Conservation (phyloP, 2,113 vertebrate genomes). For the Perca fluviatilis region DNA sequence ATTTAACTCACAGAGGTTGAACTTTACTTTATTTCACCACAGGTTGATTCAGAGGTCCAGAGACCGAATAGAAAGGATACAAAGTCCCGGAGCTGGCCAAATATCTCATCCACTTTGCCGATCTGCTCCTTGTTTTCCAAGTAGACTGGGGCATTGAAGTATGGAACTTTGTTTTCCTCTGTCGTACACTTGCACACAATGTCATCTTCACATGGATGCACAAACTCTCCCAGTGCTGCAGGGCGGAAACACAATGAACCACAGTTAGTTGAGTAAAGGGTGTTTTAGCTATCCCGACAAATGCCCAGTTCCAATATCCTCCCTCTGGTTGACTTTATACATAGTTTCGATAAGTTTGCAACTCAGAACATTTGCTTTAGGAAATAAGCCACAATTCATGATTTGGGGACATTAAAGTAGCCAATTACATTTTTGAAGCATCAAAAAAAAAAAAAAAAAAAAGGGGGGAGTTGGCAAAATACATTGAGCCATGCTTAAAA, state of each 20-base stretch:
- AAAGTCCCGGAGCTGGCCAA: constrained; percentile 96
- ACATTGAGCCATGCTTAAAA: not conserved
- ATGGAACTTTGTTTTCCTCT: constrained; percentile 96
- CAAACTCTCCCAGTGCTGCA: constrained; percentile 93
- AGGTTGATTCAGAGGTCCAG: not conserved
- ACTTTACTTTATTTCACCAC: not conserved
- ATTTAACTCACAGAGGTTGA: not conserved
- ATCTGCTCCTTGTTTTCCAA: constrained; percentile 99
- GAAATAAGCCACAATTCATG: not conserved
- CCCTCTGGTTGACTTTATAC: not conserved
- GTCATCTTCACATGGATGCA: constrained; percentile 98
- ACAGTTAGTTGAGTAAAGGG: not conserved
- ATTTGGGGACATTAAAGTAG: not conserved
- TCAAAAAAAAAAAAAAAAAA: not conserved
- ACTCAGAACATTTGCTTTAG: no score
- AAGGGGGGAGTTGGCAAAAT: not conserved
- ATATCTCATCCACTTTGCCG: constrained; percentile 99
- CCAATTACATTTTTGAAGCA: not conserved
- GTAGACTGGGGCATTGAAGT: constrained; percentile 97
- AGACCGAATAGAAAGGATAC: constrained; percentile 90
- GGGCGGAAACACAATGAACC: not conserved
- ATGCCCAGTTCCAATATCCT: not conserved
- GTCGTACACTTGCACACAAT: constrained; percentile 95
- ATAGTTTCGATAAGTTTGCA: not conserved
- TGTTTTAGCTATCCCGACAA: fast-evolving